These are phyloP conservation scores for Actias luna DNA, from an alignment of 2,888 invertebrate genomes.

Conservation along the genomic window DNA sequence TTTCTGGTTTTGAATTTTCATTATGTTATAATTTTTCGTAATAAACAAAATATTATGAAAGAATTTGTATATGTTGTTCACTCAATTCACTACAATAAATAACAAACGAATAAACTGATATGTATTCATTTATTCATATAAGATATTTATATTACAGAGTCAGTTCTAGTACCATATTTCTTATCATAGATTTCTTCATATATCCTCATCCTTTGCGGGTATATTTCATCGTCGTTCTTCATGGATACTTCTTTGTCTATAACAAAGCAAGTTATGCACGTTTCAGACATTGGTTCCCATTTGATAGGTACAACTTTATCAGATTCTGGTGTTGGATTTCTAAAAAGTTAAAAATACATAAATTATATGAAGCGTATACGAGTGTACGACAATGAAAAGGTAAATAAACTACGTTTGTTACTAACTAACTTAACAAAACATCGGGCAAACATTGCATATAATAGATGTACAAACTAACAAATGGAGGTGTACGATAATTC, in stretches of 20 bases:
- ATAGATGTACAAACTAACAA: too few species aligned
- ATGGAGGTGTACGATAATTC: too few species aligned
- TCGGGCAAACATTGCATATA: too few species aligned
- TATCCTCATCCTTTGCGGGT: conserved; percentile 53
- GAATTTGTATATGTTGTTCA: not conserved
- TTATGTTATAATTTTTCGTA: too few species aligned
- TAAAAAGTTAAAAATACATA: conserved; percentile 37
- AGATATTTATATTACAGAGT: conserved; percentile 5
- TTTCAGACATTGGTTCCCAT: conserved; percentile 59
- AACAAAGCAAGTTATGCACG: conserved; percentile 46
- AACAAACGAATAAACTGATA: not conserved
- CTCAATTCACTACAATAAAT: not conserved
- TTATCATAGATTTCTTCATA: conserved; percentile 57
- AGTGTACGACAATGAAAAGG: too few species aligned
- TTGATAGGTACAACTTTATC: conserved; percentile 46
- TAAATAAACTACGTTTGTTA: too few species aligned
- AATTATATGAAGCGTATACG: not conserved
- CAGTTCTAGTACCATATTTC: conserved; percentile 19
- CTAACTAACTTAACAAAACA: too few species aligned
- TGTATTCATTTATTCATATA: not conserved
- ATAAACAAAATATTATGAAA: too few species aligned
- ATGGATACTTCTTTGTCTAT: conserved; percentile 59
- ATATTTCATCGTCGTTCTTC: conserved; percentile 52
- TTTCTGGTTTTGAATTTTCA: too few species aligned
- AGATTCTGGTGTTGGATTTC: conserved; percentile 62